Conservation (phyloP, 1,140 invertebrate species). For the Cydia strobilella region DNA sequence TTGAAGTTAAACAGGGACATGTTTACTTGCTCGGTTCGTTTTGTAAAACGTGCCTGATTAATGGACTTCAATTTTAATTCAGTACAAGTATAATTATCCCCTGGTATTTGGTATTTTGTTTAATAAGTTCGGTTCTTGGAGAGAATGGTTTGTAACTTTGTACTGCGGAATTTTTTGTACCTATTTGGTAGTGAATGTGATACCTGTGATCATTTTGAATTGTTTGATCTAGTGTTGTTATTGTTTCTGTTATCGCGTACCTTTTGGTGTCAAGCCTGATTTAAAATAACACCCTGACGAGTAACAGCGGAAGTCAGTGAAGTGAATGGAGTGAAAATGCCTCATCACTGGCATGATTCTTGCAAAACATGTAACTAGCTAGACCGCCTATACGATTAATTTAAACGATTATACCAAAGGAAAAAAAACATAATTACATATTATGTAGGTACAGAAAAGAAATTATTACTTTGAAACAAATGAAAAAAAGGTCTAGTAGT, state of each 20-base stretch:
- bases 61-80: conserved; percentile 11
- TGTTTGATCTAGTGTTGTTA: neutral
- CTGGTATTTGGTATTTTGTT: neutral
- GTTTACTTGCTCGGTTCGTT: conserved; percentile 56
- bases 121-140: conserved; percentile 3
- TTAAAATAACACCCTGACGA: neutral
- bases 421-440: too few species aligned
- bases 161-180: neutral
- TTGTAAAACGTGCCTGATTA: conserved; percentile 29
- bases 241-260: neutral
- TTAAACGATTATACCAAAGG: too few species aligned
- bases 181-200: neutral
- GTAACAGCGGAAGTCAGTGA: too few species aligned
- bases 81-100: conserved; percentile 11
- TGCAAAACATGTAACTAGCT: too few species aligned
- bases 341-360: too few species aligned
- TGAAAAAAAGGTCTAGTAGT: too few species aligned
- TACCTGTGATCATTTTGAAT: neutral
- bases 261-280: neutral
- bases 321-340: too few species aligned
- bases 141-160: neutral
- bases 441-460: too few species aligned
- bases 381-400: too few species aligned
- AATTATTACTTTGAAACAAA: too few species aligned
- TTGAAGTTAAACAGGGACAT: conserved; percentile 60